Conservation (phyloP, 2,888 invertebrate genomes). For the Caenorhabditis wallacei region DNA sequence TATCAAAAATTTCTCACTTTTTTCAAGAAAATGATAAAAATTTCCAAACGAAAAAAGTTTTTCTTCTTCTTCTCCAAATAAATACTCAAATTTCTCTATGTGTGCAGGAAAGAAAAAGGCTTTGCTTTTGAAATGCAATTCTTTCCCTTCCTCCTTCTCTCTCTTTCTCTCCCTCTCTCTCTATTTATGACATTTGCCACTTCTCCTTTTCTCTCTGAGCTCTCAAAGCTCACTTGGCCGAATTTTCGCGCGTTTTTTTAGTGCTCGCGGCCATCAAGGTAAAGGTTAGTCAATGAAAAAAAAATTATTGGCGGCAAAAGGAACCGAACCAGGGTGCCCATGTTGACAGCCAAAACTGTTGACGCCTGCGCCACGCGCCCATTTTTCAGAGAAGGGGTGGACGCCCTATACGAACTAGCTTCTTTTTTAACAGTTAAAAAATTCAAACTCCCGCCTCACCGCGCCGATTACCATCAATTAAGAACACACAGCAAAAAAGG, state of each 20-base stretch:
- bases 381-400: too few species aligned
- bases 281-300: too few species aligned
- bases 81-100: slow-evolving; percentile 18
- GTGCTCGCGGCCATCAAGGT: background rate
- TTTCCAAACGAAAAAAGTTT: background rate
- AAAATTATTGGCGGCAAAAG: too few species aligned
- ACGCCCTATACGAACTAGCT: too few species aligned
- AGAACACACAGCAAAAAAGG: too few species aligned
- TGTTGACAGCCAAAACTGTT: too few species aligned
- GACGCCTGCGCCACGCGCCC: too few species aligned
- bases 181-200: slow-evolving; percentile 54
- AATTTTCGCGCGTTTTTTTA: too few species aligned
- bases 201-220: slow-evolving; percentile 13
- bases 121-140: slow-evolving; percentile 38
- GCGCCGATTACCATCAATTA: too few species aligned
- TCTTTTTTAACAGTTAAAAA: too few species aligned
- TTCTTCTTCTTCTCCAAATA: background rate
- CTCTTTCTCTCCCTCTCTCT: slow-evolving; percentile 18
- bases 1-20: slow-evolving; percentile 3
- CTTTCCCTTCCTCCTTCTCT: background rate
- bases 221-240: slow-evolving; percentile 1
- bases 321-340: too few species aligned
- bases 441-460: too few species aligned
- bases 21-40: slow-evolving; percentile 1
- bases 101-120: background rate